Evolutionary conservation across 2,113 vertebrate species (phyloP).

Genomic region (Alligator sinensis): DNA sequence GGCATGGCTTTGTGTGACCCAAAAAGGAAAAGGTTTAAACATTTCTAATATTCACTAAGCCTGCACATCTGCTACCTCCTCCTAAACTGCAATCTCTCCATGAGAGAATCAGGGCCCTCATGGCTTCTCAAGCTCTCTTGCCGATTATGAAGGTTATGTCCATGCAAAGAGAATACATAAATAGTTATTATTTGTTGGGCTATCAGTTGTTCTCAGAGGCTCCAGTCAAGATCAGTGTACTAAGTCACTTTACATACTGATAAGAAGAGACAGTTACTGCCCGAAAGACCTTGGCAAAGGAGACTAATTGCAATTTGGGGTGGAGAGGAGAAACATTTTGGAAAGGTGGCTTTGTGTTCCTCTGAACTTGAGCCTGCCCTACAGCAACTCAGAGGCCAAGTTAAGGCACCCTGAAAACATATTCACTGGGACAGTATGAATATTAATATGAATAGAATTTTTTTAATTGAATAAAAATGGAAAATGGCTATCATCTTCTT

Average conservation of each 20-base stretch:
- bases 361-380: neutral
- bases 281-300: neutral
- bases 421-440: neutral
- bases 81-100: neutral
- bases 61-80: neutral
- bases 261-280: neutral
- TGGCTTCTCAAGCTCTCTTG: neutral
- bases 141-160: neutral
- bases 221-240: neutral
- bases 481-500: neutral
- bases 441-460: neutral
- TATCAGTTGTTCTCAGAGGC: neutral
- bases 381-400: neutral
- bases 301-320: neutral
- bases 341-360: neutral
- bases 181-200: neutral
- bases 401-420: neutral
- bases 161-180: neutral
- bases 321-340: neutral
- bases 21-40: slow-evolving; percentile 19
- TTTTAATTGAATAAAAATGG: neutral
- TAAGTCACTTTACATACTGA: neutral
- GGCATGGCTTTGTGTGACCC: neutral
- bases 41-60: slow-evolving; percentile 9
- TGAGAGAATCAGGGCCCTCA: neutral